Base-by-base conservation (phyloP, 2,797 vertebrate genomes). In the Chanos chanos region DNA sequence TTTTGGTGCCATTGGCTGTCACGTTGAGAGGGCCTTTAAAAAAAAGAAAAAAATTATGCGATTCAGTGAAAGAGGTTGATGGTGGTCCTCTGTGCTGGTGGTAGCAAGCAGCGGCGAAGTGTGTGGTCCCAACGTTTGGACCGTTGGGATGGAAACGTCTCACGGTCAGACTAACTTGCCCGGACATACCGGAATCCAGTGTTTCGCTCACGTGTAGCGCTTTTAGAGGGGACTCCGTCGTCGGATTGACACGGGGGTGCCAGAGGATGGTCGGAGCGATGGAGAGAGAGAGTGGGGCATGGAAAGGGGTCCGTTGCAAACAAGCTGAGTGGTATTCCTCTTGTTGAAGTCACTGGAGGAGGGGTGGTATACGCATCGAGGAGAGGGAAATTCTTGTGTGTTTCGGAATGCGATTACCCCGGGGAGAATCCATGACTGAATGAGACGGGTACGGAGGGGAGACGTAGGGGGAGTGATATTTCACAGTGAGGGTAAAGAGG, bases 361-460 rank as follows among this genome's bases (percentile, higher is more conserved):
- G n/a, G 22, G 24, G 24, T 25, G 24, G 24, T 2, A n/a, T n/a
- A n/a, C n/a, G n/a, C n/a, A n/a, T n/a, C n/a, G n/a, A n/a, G n/a
- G n/a, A n/a, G n/a, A n/a, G n/a, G n/a, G n/a, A n/a, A n/a, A n/a
- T n/a, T n/a, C n/a, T n/a, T n/a, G n/a, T n/a, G n/a, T n/a, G n/a
- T n/a, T n/a, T n/a, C n/a, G n/a, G n/a, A n/a, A n/a, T n/a, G 85
- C 55, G 60, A 81, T 79, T 75, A 83, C 76, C 77, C 76, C 75
- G 79, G 15, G 57, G 75, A 83, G 81, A 83, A 83, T 80, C 82
- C 84, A 80, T 84, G 81, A 83, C 82, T 81, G 81, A 71, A 76
- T 73, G 65, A 68, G 71, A 44, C 68, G 59, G 22, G 54, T 70
- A 54, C 54, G 12, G 68, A 71, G 44, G 68, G 59, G 22, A 54